A percentile compares a stretch with the other conserved stretches of the same genome.
These are phyloP conservation scores for Scaptomyza montana DNA, from an alignment of 1,140 invertebrate species.

Conservation along the genomic window DNA sequence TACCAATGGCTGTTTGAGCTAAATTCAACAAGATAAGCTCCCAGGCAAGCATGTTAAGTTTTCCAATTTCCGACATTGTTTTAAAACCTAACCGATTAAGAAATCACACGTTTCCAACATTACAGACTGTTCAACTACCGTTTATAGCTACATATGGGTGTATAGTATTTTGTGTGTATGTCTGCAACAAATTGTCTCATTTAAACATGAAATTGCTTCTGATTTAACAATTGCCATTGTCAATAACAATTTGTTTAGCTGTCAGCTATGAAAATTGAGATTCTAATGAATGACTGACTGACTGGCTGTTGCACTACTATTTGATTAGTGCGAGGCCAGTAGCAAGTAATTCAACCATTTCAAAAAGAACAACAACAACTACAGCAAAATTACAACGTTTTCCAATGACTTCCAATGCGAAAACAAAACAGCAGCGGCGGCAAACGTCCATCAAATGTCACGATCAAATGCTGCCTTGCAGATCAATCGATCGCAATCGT, in stretches of 20 bases:
- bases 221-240: slow-evolving; percentile 73
- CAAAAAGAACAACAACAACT: not conserved
- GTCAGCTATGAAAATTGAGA: slow-evolving; percentile 69
- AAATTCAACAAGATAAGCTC: too few relatives aligned
- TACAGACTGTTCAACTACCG: not conserved
- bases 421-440: slow-evolving; percentile 65
- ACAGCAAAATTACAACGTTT: slow-evolving; percentile 15
- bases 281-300: slow-evolving; percentile 67
- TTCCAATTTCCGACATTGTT: too few relatives aligned
- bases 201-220: slow-evolving; percentile 75
- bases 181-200: slow-evolving; percentile 64
- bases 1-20: not conserved
- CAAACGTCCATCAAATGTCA: slow-evolving; percentile 79
- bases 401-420: slow-evolving; percentile 12
- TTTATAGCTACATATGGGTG: not conserved
- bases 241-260: slow-evolving; percentile 74
- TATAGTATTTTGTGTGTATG: not conserved
- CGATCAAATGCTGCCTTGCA: slow-evolving; percentile 71
- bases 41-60: too few relatives aligned
- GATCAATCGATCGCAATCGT: slow-evolving; percentile 66
- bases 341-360: slow-evolving; percentile 24
- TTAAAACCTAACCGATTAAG: too few relatives aligned
- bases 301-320: slow-evolving; percentile 61
- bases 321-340: slow-evolving; percentile 59
- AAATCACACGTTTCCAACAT: too few relatives aligned